Evolutionary conservation across 2,113 vertebrate genomes (phyloP).

Genomic region (Montifringilla adamsi): DNA sequence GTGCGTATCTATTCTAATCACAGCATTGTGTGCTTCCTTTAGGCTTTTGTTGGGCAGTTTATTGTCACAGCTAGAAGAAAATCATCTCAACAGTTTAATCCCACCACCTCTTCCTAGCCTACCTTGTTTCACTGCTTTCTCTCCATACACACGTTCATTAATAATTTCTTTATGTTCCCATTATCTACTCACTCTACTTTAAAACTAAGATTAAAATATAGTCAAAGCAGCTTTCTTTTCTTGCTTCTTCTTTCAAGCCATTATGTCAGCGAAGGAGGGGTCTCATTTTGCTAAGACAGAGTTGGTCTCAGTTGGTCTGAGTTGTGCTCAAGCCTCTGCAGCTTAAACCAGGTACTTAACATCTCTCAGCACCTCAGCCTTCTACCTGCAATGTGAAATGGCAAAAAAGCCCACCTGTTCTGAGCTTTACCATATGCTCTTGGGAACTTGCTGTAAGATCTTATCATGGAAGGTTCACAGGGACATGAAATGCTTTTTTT

Average conservation of each 20-base stretch:
- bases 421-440: not conserved
- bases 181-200: not conserved
- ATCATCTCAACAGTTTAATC: not conserved
- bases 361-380: not conserved
- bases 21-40: not conserved
- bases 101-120: not conserved
- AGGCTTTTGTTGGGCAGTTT: not conserved
- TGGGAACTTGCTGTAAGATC: not conserved
- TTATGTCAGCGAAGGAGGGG: not conserved
- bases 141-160: not conserved
- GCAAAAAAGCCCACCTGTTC: not conserved
- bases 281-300: not conserved
- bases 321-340: not conserved
- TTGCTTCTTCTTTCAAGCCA: not conserved
- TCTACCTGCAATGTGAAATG: not conserved
- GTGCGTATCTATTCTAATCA: not conserved
- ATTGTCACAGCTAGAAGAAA: not conserved
- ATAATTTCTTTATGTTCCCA: not conserved
- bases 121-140: not conserved
- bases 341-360: not conserved
- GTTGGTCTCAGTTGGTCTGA: not conserved
- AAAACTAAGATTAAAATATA: not conserved
- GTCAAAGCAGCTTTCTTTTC: not conserved
- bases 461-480: not conserved
- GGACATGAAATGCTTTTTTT: not conserved